These are phyloP conservation scores for Cryptus viduatorius DNA, from an alignment of 2,888 invertebrate species.

Conservation along the genomic window DNA sequence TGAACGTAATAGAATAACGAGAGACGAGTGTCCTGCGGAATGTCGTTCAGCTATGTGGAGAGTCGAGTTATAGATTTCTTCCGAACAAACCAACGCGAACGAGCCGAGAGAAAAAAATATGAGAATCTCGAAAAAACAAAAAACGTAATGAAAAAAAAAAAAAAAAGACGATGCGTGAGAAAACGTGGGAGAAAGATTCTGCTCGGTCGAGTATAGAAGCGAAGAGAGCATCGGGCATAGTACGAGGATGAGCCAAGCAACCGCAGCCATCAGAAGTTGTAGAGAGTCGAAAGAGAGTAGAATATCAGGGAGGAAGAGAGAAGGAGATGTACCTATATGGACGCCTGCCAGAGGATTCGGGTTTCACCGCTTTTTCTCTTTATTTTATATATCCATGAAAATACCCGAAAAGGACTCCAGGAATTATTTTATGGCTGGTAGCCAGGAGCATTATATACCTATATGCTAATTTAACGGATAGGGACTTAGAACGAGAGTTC, in stretches of 20 bases:
- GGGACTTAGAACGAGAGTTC: slow-evolving; percentile 62
- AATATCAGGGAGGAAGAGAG: slow-evolving; percentile 41
- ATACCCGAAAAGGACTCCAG: slow-evolving; percentile 69
- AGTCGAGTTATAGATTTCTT: slow-evolving; percentile 11
- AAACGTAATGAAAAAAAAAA: background rate
- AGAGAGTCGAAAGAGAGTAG: slow-evolving; percentile 31
- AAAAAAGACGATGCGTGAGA: slow-evolving; percentile 49
- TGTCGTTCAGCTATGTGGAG: background rate
- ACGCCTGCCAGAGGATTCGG: slow-evolving; percentile 67
- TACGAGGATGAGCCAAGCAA: slow-evolving; percentile 48
- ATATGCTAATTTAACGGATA: slow-evolving; percentile 79
- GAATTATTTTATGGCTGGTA: slow-evolving; percentile 72
- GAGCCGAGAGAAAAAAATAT: slow-evolving; percentile 15
- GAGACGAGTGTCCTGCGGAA: background rate
- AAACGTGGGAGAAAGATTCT: slow-evolving; percentile 51
- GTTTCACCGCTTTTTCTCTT: slow-evolving; percentile 71
- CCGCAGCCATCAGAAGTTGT: slow-evolving; percentile 1
- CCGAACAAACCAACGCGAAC: background rate
- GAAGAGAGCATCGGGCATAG: slow-evolving; percentile 46
- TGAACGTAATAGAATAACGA: slow-evolving; percentile 22
- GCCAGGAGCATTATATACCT: slow-evolving; percentile 75
- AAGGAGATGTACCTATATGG: slow-evolving; percentile 58
- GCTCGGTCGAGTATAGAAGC: slow-evolving; percentile 46
- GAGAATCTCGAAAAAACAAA: slow-evolving; percentile 3
- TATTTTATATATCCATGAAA: slow-evolving; percentile 70